phyloP scores from a whole-genome alignment of 2,888 invertebrate species.

The Gastrophysa polygoni region DNA sequence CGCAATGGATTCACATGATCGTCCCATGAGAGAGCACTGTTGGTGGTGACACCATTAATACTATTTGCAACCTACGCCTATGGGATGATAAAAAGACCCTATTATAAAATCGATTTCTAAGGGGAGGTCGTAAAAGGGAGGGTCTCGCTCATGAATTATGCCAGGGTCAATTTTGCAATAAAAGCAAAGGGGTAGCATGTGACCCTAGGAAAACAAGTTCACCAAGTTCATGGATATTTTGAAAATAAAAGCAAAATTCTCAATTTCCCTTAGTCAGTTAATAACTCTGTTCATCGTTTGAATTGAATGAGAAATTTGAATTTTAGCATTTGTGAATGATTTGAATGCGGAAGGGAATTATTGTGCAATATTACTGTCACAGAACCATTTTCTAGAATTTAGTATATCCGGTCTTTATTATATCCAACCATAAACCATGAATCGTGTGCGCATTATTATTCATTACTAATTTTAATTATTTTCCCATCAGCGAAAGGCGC shows the following conservation, averaged over 20 bases:
- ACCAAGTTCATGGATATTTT: too few relatives aligned
- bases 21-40: too few relatives aligned
- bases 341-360: too few relatives aligned
- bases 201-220: not conserved
- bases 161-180: slow-evolving; percentile 6
- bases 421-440: not conserved
- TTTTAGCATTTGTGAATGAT: too few relatives aligned
- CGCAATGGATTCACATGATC: too few relatives aligned
- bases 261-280: too few relatives aligned
- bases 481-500: not conserved
- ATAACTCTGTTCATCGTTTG: too few relatives aligned
- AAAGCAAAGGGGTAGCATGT: not conserved
- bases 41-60: not conserved
- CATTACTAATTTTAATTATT: not conserved
- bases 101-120: slow-evolving; percentile 23
- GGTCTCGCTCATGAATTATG: slow-evolving; percentile 8
- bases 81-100: slow-evolving; percentile 18
- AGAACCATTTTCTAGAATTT: too few relatives aligned
- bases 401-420: not conserved
- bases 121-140: slow-evolving; percentile 16
- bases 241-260: too few relatives aligned
- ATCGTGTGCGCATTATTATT: not conserved
- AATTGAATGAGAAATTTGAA: too few relatives aligned
- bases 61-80: not conserved
- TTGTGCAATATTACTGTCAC: too few relatives aligned